Evolutionary conservation across 2,888 invertebrate species (phyloP).

Genomic region (Agrotis exclamationis): DNA sequence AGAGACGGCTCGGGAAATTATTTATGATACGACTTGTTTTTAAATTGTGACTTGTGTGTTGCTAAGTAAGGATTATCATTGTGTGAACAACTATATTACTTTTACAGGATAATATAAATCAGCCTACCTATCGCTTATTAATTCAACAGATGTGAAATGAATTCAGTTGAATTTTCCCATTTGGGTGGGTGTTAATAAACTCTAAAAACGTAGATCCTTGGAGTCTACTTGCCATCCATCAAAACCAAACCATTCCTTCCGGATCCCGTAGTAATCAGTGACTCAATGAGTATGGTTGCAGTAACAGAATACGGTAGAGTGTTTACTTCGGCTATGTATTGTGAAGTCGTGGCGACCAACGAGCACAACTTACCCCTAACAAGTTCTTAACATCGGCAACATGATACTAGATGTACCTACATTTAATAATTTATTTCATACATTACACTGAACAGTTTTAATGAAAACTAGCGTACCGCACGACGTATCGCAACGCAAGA

Average conservation of each 20-base stretch:
- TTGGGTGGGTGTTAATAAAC: too few species aligned
- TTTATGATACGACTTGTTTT: slow-evolving; percentile 12
- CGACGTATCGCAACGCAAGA: too few species aligned
- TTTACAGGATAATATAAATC: background rate
- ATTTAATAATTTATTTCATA: background rate
- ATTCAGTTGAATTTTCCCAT: too few species aligned
- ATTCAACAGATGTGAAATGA: too few species aligned
- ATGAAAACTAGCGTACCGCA: too few species aligned
- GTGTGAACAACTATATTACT: too few species aligned
- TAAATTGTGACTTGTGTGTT: background rate
- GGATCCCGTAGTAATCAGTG: slow-evolving; percentile 12
- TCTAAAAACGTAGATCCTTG: too few species aligned
- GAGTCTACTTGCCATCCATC: background rate
- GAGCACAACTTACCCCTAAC: too few species aligned
- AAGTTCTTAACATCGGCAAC: slow-evolving; percentile 55
- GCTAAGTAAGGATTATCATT: background rate
- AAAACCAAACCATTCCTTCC: background rate
- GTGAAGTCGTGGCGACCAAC: too few species aligned
- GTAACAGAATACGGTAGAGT: slow-evolving; percentile 41
- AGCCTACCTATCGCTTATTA: too few species aligned
- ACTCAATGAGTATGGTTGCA: slow-evolving; percentile 16
- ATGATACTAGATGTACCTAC: slow-evolving; percentile 35
- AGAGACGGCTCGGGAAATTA: slow-evolving; percentile 14
- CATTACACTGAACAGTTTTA: too few species aligned
- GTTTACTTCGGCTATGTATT: slow-evolving; percentile 66